phyloP scores from a whole-genome alignment of 2,797 vertebrate genomes.

The Rhodeus uyekii region DNA sequence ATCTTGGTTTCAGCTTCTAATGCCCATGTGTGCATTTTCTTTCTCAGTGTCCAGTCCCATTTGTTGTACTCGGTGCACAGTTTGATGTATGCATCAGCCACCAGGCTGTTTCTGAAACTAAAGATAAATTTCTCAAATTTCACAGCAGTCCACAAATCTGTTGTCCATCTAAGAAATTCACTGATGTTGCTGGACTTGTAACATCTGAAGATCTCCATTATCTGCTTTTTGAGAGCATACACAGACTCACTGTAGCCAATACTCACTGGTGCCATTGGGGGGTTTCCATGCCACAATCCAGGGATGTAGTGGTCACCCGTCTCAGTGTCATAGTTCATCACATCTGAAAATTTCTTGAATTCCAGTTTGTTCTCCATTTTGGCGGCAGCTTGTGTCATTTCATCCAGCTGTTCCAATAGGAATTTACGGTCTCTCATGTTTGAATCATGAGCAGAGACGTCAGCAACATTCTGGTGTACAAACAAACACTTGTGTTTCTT shows the following conservation, averaged over 20 bases:
- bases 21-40: slow-evolving; percentile 60
- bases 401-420: background rate
- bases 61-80: slow-evolving; percentile 45
- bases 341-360: background rate
- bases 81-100: slow-evolving; percentile 58
- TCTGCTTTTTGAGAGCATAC: slow-evolving; percentile 67
- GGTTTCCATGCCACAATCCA: slow-evolving; percentile 79
- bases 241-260: slow-evolving; percentile 76
- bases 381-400: slow-evolving; percentile 10
- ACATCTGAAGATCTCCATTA: slow-evolving; percentile 63
- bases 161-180: slow-evolving; percentile 66
- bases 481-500: background rate
- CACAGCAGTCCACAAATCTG: slow-evolving; percentile 64
- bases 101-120: slow-evolving; percentile 62
- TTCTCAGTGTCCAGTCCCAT: slow-evolving; percentile 62
- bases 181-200: slow-evolving; percentile 56
- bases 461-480: slow-evolving; percentile 59
- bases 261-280: slow-evolving; percentile 81
- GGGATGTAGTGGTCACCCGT: slow-evolving; percentile 65
- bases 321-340: background rate
- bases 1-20: slow-evolving; percentile 62
- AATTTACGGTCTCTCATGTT: slow-evolving; percentile 43
- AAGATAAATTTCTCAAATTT: slow-evolving; percentile 58
- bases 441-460: slow-evolving; percentile 67
- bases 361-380: background rate